Evolutionary conservation across 1,140 invertebrate genomes (phyloP).

Genomic region (Hermatobates lingyangjiaoensis): DNA sequence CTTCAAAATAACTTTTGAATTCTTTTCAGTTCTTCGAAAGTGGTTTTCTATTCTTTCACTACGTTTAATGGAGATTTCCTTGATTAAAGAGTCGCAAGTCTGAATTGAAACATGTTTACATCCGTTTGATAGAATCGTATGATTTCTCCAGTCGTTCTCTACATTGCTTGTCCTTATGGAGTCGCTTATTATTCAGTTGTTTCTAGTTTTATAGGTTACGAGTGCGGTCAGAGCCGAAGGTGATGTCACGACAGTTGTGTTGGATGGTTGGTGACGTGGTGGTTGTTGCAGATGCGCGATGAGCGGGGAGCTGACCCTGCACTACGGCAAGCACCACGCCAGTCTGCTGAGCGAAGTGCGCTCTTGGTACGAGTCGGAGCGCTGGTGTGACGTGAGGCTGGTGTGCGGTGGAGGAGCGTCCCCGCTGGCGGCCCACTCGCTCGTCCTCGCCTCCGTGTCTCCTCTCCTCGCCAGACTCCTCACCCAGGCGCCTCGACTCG

Average conservation of each 20-base stretch:
- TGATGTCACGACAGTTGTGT: neutral
- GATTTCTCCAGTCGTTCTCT: neutral
- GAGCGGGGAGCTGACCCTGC: conserved; percentile 59
- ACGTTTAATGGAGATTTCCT: too few relatives aligned
- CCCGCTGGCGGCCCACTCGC: conserved; percentile 28
- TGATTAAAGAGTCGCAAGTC: too few relatives aligned
- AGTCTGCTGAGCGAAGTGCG: conserved; percentile 69
- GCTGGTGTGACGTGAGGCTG: conserved; percentile 60
- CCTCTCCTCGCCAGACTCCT: conserved; percentile 53
- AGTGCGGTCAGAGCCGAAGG: conserved; percentile 5
- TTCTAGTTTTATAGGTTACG: conserved; percentile 2
- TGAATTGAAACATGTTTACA: too few relatives aligned
- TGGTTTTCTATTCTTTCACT: too few relatives aligned
- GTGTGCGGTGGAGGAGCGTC: conserved; percentile 37
- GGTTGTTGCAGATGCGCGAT: too few relatives aligned
- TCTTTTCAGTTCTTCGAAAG: too few relatives aligned
- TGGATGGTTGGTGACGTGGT: conserved; percentile 20
- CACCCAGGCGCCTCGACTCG: conserved; percentile 43
- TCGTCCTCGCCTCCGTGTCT: conserved; percentile 59
- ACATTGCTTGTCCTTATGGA: neutral
- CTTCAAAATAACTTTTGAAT: too few relatives aligned
- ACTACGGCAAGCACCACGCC: conserved; percentile 75
- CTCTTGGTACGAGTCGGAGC: conserved; percentile 59
- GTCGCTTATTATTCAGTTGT: neutral
- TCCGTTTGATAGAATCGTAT: too few relatives aligned